Percentiles rank a stretch among this genome's conserved stretches.
phyloP scores from a whole-genome alignment of 2,113 vertebrate species.

The Fregata magnificens region DNA sequence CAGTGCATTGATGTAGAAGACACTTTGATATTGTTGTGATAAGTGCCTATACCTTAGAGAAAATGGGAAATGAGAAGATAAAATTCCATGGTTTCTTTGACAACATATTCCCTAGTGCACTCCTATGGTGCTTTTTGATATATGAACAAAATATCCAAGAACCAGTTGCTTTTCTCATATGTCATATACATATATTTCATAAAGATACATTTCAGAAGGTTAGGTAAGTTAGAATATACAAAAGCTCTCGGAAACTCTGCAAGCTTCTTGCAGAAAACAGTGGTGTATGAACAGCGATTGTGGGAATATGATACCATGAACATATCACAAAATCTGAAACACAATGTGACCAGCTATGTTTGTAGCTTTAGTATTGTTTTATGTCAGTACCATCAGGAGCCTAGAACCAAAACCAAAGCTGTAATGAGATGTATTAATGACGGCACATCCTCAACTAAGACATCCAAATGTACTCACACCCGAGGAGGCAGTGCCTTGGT shows the following conservation, averaged over 20 bases:
- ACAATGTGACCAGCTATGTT: neutral
- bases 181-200: neutral
- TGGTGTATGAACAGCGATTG: neutral
- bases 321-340: neutral
- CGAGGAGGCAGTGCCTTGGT: neutral
- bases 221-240: neutral
- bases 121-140: neutral
- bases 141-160: neutral
- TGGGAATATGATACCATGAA: neutral
- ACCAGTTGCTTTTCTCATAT: neutral
- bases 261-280: neutral
- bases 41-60: neutral
- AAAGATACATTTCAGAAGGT: neutral
- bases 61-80: neutral
- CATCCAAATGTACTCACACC: neutral
- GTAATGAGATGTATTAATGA: neutral
- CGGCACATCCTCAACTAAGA: neutral
- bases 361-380: neutral
- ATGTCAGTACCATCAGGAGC: neutral
- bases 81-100: neutral
- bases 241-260: neutral
- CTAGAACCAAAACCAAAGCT: neutral
- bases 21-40: neutral
- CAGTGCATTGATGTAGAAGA: neutral
- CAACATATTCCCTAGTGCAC: neutral